phyloP scores from a whole-genome alignment of 2,888 invertebrate species.

The Apodemia hepburni region DNA sequence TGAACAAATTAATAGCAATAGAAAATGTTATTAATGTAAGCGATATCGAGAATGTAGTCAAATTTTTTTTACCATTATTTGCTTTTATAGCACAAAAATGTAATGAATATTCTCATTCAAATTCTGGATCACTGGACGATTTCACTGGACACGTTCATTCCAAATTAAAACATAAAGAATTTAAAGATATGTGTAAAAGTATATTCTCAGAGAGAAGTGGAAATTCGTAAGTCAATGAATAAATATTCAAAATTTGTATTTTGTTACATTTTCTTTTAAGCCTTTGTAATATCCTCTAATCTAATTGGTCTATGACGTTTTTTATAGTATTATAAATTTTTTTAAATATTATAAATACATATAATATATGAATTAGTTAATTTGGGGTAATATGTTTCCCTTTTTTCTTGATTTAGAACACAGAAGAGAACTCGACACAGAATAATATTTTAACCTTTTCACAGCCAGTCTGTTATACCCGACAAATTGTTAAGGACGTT shows the following conservation, averaged over 20 bases:
- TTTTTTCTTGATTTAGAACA: no score
- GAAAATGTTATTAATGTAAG: conserved; percentile 40
- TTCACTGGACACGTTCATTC: conserved; percentile 32
- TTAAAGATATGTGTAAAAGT: conserved; percentile 38
- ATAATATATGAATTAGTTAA: no score
- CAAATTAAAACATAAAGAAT: conserved; percentile 39
- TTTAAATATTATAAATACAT: no score
- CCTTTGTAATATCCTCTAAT: no score
- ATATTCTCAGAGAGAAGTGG: conserved; percentile 22
- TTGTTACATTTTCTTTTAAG: background rate
- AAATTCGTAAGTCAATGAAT: background rate
- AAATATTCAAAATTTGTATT: background rate
- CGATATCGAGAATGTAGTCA: conserved; percentile 44
- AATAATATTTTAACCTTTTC: no score
- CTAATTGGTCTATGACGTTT: no score
- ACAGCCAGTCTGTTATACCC: no score
- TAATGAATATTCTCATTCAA: conserved; percentile 34
- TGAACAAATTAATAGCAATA: conserved; percentile 43
- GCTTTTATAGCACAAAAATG: conserved; percentile 51
- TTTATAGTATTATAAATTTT: no score
- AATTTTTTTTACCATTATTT: conserved; percentile 49
- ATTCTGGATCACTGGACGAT: conserved; percentile 28
- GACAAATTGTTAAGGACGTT: no score
- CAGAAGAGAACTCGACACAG: no score
- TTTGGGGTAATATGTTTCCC: no score